Evolutionary conservation across 92 coral and sea anemone species (phyloP).

Genomic region (Zoanthus sociatus): DNA sequence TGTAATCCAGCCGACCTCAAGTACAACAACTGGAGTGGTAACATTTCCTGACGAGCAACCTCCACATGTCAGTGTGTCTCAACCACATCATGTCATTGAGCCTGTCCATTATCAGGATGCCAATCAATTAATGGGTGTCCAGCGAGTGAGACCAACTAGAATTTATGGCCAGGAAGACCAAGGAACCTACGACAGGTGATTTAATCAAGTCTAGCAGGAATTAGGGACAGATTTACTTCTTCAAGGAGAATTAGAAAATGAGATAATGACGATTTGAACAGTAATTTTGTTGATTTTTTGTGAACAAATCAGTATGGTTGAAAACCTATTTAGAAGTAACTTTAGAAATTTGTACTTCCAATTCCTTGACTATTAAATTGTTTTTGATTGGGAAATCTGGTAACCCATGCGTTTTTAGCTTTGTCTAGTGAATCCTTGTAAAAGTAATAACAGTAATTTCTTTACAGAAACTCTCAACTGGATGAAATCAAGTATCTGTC

Average conservation of each 20-base stretch:
- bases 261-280: not conserved
- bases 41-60: conserved; percentile 86
- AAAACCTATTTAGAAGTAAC: too few species aligned
- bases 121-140: conserved; percentile 45
- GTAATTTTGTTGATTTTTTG: not conserved
- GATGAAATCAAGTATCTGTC: conserved; percentile 27
- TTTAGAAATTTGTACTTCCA: too few species aligned
- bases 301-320: too few species aligned
- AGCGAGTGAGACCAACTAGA: conserved; percentile 58
- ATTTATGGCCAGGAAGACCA: conserved; percentile 72
- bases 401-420: too few species aligned
- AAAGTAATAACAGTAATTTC: not conserved
- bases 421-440: too few species aligned
- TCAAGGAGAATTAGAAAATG: too few species aligned
- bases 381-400: too few species aligned
- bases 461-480: conserved; percentile 20
- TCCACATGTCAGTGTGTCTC: conserved; percentile 69
- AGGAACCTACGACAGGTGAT: conserved; percentile 79
- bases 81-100: conserved; percentile 82
- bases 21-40: conserved; percentile 81
- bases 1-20: conserved; percentile 77
- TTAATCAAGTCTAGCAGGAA: not conserved
- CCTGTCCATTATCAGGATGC: conserved; percentile 69
- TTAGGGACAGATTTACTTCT: too few species aligned
- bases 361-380: too few species aligned